Conservation (phyloP, 1,140 invertebrate species). For the Drosophila pseudoobscura region DNA sequence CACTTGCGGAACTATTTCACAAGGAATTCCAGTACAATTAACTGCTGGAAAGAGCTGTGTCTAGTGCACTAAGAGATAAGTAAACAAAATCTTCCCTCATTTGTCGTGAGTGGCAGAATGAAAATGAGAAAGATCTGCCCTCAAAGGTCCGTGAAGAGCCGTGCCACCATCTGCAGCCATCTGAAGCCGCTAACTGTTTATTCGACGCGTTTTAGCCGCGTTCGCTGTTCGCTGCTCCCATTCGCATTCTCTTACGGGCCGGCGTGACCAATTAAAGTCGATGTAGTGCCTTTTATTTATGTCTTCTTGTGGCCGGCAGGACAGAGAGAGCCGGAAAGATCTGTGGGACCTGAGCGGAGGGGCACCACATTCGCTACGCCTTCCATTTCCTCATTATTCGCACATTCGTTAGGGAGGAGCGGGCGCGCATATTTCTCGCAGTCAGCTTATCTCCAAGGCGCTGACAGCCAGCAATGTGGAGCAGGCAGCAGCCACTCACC, state of each 20-base stretch:
- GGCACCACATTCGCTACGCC: slow-evolving; percentile 64
- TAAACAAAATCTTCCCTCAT: too few species aligned
- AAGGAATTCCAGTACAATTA: too few species aligned
- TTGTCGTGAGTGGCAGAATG: too few species aligned
- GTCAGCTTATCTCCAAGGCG: slow-evolving; percentile 75
- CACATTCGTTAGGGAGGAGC: slow-evolving; percentile 62
- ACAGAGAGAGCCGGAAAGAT: not conserved
- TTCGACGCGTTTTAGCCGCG: slow-evolving; percentile 29
- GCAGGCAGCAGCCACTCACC: not conserved
- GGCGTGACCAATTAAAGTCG: slow-evolving; percentile 77
- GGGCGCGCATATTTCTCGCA: slow-evolving; percentile 68
- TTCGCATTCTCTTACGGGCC: slow-evolving; percentile 55
- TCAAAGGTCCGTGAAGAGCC: too few species aligned
- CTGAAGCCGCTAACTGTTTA: slow-evolving; percentile 29
- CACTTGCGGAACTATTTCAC: too few species aligned
- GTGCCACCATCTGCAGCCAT: slow-evolving; percentile 14
- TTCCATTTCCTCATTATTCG: slow-evolving; percentile 76
- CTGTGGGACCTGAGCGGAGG: not conserved
- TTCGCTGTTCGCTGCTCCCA: slow-evolving; percentile 27
- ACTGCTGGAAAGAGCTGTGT: too few species aligned
- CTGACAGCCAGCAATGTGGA: slow-evolving; percentile 71
- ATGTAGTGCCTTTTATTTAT: slow-evolving; percentile 74
- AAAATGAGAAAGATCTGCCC: too few species aligned
- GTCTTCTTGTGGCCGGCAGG: slow-evolving; percentile 48
- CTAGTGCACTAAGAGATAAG: too few species aligned